Percentiles rank a stretch among this genome's conserved stretches.
These are phyloP conservation scores for Phortica variegata DNA, from an alignment of 1,140 invertebrate genomes.

Conservation along the genomic window DNA sequence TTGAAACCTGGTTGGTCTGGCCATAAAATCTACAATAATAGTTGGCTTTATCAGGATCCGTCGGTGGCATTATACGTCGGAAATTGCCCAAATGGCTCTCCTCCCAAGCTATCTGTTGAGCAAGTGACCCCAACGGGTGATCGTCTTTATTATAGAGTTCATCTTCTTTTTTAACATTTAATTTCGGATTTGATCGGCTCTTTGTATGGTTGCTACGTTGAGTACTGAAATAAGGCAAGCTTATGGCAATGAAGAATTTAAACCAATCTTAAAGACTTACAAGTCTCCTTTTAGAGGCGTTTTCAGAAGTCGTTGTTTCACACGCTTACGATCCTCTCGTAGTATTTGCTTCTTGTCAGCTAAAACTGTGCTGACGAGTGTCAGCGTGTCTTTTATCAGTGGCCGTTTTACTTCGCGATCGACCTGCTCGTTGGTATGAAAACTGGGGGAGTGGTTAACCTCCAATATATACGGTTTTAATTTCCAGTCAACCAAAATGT, in stretches of 20 bases:
- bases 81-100: slow-evolving; percentile 75
- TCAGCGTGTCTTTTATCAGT: slow-evolving; percentile 79
- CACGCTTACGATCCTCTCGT: slow-evolving; percentile 69
- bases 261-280: slow-evolving; percentile 26
- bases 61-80: slow-evolving; percentile 49
- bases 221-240: neutral
- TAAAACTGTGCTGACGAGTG: slow-evolving; percentile 78
- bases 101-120: slow-evolving; percentile 74
- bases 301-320: slow-evolving; percentile 67
- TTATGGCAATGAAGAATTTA: neutral
- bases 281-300: slow-evolving; percentile 26
- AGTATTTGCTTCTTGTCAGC: slow-evolving; percentile 76
- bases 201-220: slow-evolving; percentile 11
- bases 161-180: slow-evolving; percentile 3
- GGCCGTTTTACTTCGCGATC: slow-evolving; percentile 83
- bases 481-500: slow-evolving; percentile 81
- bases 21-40: slow-evolving; percentile 61
- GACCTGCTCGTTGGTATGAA: slow-evolving; percentile 79
- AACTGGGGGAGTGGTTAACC: slow-evolving; percentile 91
- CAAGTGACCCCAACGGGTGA: slow-evolving; percentile 47
- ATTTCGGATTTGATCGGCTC: neutral
- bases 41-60: slow-evolving; percentile 20
- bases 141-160: no score
- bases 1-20: slow-evolving; percentile 66
- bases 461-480: slow-evolving; percentile 84